A percentile compares a stretch with the other conserved stretches of the same genome.
Evolutionary conservation across 2,888 invertebrate genomes (phyloP).

Genomic region (Flabesymbios commensalis): DNA sequence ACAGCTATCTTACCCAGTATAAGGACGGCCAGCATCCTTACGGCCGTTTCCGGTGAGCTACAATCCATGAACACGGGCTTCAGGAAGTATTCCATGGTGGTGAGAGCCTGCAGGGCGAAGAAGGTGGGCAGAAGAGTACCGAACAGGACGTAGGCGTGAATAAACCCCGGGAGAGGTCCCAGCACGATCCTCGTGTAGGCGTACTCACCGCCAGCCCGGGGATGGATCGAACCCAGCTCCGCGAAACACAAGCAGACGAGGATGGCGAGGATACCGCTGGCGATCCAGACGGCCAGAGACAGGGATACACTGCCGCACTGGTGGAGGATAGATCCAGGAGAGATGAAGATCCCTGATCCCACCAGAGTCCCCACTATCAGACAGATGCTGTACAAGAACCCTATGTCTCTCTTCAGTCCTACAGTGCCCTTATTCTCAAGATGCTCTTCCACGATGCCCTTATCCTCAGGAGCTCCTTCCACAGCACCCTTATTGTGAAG

Average conservation of each 20-base stretch:
- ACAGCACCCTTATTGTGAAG: too few relatives aligned
- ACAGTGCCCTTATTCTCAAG: too few relatives aligned
- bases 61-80: background rate
- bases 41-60: too few relatives aligned
- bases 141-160: slow-evolving; percentile 24
- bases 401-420: background rate
- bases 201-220: slow-evolving; percentile 64
- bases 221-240: slow-evolving; percentile 86
- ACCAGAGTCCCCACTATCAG: background rate
- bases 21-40: too few relatives aligned
- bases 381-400: background rate
- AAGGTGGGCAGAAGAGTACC: background rate
- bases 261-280: slow-evolving; percentile 76
- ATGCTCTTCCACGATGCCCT: too few relatives aligned
- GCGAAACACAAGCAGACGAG: slow-evolving; percentile 89
- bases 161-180: slow-evolving; percentile 53
- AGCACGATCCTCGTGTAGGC: slow-evolving; percentile 63
- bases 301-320: slow-evolving; percentile 73
- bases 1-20: background rate
- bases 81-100: background rate
- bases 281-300: slow-evolving; percentile 85
- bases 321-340: slow-evolving; percentile 85
- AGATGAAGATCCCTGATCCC: slow-evolving; percentile 90
- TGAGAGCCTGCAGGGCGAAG: background rate
- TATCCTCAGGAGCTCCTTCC: too few relatives aligned